These are phyloP conservation scores for Crocidura indochinensis DNA, from an alignment of 2,797 vertebrate species.

Conservation along the genomic window DNA sequence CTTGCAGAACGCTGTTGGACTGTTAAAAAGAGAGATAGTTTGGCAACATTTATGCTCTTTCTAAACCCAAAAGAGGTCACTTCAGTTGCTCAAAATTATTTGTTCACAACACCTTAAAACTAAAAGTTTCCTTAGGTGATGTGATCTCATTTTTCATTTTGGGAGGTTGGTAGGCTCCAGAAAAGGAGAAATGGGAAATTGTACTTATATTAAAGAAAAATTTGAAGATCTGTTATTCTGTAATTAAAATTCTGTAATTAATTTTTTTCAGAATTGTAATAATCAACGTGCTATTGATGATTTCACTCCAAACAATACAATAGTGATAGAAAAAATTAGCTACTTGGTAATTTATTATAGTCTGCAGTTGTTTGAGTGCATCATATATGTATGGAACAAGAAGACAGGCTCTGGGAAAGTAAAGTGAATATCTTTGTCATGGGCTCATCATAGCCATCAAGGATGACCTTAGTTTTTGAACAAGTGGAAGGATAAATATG, in stretches of 20 bases:
- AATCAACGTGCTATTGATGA: background rate
- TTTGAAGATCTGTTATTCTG: conserved; percentile 23
- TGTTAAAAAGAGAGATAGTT: conserved; percentile 67
- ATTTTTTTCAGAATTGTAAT: no score
- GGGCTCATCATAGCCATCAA: background rate
- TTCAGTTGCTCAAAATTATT: conserved; percentile 45
- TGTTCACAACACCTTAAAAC: conserved; percentile 59
- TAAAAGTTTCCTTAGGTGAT: conserved; percentile 58
- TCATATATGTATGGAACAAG: conserved; percentile 45
- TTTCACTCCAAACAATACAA: conserved; percentile 36
- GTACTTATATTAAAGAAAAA: conserved; percentile 28
- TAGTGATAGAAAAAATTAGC: conserved; percentile 39
- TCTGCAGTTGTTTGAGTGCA: conserved; percentile 20
- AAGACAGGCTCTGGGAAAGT: conserved; percentile 61
- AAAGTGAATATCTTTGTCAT: conserved; percentile 60
- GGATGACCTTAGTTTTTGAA: conserved; percentile 57
- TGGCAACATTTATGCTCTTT: conserved; percentile 42
- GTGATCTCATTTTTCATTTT: conserved; percentile 46
- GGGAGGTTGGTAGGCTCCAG: conserved; percentile 8
- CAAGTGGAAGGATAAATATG: conserved; percentile 55
- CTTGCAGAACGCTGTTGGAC: conserved; percentile 63
- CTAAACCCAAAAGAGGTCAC: conserved; percentile 66
- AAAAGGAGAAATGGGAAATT: conserved; percentile 30
- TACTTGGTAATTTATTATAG: background rate
- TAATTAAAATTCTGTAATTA: no score